Base-by-base conservation (phyloP, 2,888 invertebrate species). In the Catocala nupta region DNA sequence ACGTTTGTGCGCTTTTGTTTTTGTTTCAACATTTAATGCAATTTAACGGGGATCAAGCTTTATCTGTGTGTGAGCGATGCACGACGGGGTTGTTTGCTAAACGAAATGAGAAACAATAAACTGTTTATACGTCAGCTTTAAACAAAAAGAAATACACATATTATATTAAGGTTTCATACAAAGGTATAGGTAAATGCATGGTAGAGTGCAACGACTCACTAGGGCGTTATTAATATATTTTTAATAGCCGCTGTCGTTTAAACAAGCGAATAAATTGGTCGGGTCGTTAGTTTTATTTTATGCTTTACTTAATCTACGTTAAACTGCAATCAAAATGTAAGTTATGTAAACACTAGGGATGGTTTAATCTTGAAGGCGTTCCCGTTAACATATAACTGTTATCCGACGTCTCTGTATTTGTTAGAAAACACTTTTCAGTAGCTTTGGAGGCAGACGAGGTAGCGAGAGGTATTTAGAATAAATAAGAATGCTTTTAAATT, bases 241-340 rank as follows among this genome's bases (percentile, higher is more conserved):
- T 81, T 78, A 78, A 80, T 76, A 75, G 73, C 65, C 39, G 39
- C 33, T 51, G 44, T 67, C 62, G 66, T 70, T 71, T 50, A 71
- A 75, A 70, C 55, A 49, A 48, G 65, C 65, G 55, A 75, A 77
- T 69, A 72, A 63, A 63, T 63, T 56, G 12, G 43, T 25, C 55
- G 16, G 44, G 13, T 58, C 49, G 49, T 49, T 49, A 13, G 43
- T 6, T 25, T 12, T 53, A 12, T 54, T 56, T 56, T 47, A 59
- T 57, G n/a, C 5, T 51, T 51, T 45, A 45, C 48, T 53, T 53
- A 39, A 51, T 52, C 25, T n/a, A 25, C 10, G 25, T 54, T 47
- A 55, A 51, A 5, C 13, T 65, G 7, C 11, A 36, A 45, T 47
- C 47, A 50, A 45, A 52, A 57, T 43, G 7, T 6, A 36, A 53